Conservation (phyloP, 2,797 vertebrate species). For the Sphenodon punctatus region DNA sequence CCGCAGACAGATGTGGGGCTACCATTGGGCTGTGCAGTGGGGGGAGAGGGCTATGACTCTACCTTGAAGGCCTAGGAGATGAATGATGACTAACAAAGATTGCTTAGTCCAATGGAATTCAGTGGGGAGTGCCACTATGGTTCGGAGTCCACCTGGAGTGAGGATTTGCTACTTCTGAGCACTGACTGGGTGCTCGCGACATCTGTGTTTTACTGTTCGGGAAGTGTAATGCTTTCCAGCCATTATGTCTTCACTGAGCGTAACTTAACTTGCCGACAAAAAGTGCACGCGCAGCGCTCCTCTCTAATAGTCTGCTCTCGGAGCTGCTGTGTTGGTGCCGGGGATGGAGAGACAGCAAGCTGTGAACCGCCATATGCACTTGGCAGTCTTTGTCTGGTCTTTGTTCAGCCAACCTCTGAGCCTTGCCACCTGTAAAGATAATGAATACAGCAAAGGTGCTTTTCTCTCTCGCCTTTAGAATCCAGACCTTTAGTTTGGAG, state of each 20-base stretch:
- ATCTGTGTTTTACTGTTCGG: constrained; percentile 59
- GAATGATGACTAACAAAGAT: constrained; percentile 2
- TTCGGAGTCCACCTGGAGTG: constrained; percentile 37
- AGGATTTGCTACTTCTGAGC: constrained; percentile 52
- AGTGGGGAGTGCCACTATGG: too few relatives aligned
- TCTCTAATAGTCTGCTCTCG: constrained; percentile 72
- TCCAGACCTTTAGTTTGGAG: constrained; percentile 62
- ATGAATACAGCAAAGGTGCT: constrained; percentile 70
- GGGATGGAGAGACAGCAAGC: constrained; percentile 73
- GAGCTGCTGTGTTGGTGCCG: constrained; percentile 74
- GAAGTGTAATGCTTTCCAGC: constrained; percentile 58
- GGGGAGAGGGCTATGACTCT: background rate
- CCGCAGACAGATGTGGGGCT: background rate
- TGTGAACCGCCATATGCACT: constrained; percentile 79
- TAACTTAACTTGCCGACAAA: constrained; percentile 74
- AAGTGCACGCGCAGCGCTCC: constrained; percentile 73
- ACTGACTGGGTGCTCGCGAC: constrained; percentile 55
- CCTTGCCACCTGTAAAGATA: constrained; percentile 76
- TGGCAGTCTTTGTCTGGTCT: constrained; percentile 77
- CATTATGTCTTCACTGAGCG: constrained; percentile 73
- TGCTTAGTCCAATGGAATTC: constrained; percentile 28
- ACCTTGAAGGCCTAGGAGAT: background rate
- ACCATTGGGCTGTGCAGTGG: constrained; percentile 51
- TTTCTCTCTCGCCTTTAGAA: constrained; percentile 66
- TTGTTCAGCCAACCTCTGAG: constrained; percentile 76